phyloP scores from a whole-genome alignment of 2,888 invertebrate genomes.

The Drosophila phalerata region DNA sequence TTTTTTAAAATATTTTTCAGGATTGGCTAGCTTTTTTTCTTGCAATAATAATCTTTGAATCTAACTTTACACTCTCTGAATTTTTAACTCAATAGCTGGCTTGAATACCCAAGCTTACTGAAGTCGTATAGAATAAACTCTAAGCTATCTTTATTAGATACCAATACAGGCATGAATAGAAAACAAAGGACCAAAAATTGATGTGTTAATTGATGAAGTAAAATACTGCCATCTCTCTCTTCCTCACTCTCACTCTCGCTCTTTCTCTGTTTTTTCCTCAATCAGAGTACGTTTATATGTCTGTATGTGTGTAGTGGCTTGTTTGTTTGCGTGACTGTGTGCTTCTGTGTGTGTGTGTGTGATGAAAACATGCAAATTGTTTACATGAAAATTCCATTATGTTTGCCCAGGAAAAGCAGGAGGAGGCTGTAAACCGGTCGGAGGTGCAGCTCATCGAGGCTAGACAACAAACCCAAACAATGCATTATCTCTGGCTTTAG shows the following conservation, averaged over 20 bases:
- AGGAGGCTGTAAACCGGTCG: constrained; percentile 54
- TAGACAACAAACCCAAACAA: constrained; percentile 70
- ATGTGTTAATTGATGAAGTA: constrained; percentile 73
- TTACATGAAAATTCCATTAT: constrained; percentile 80
- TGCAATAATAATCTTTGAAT: neutral
- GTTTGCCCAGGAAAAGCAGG: constrained; percentile 48
- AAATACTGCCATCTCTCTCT: constrained; percentile 14
- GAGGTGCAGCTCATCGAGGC: constrained; percentile 65
- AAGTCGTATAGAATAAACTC: constrained; percentile 13
- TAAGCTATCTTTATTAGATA: constrained; percentile 49
- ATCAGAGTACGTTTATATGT: neutral
- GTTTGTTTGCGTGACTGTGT: neutral
- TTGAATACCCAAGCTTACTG: constrained; percentile 3
- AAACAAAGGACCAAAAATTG: constrained; percentile 47
- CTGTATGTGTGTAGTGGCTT: constrained; percentile 8
- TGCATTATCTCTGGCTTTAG: constrained; percentile 63
- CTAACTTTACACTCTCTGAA: constrained; percentile 13
- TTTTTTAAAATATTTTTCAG: too few relatives aligned
- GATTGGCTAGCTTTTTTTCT: too few relatives aligned
- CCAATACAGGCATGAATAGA: constrained; percentile 23
- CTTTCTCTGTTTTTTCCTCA: neutral
- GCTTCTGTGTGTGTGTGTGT: constrained; percentile 16
- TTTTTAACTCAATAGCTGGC: neutral
- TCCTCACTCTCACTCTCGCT: neutral
- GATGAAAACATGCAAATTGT: constrained; percentile 76